phyloP scores from a whole-genome alignment of 2,888 invertebrate genomes.

The Asteroscopus sphinx region DNA sequence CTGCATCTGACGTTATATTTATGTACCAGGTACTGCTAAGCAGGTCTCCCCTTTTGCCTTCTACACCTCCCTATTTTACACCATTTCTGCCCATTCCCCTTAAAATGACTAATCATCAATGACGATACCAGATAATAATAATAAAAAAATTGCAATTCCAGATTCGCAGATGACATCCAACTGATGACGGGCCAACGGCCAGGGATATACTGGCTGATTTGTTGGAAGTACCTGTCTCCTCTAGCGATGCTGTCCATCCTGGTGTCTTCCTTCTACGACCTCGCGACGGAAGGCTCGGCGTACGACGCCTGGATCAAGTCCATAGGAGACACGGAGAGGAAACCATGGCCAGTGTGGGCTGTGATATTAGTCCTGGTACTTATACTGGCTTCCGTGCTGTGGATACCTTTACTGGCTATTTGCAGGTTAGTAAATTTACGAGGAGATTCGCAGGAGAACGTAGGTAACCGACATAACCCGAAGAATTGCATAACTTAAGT shows the following conservation, averaged over 20 bases:
- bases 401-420: constrained; percentile 96
- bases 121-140: no score
- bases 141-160: constrained; percentile 73
- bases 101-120: no score
- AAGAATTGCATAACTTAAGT: no score
- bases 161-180: constrained; percentile 98
- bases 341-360: constrained; percentile 97
- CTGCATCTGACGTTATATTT: no score
- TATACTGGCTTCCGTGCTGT: constrained; percentile 94
- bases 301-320: constrained; percentile 95
- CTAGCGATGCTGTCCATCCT: constrained; percentile 96
- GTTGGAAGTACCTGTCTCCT: constrained; percentile 98
- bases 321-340: constrained; percentile 92
- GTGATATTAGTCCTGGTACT: constrained; percentile 93
- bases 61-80: no score
- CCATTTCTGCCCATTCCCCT: no score
- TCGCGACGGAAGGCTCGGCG: constrained; percentile 94
- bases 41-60: no score
- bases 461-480: no score
- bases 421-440: constrained; percentile 91
- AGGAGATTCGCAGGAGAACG: no score
- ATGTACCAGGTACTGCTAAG: no score
- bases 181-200: constrained; percentile 98
- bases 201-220: constrained; percentile 96
- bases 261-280: constrained; percentile 94